Conservation (phyloP, 2,113 vertebrate genomes). For the Pantherophis guttatus region DNA sequence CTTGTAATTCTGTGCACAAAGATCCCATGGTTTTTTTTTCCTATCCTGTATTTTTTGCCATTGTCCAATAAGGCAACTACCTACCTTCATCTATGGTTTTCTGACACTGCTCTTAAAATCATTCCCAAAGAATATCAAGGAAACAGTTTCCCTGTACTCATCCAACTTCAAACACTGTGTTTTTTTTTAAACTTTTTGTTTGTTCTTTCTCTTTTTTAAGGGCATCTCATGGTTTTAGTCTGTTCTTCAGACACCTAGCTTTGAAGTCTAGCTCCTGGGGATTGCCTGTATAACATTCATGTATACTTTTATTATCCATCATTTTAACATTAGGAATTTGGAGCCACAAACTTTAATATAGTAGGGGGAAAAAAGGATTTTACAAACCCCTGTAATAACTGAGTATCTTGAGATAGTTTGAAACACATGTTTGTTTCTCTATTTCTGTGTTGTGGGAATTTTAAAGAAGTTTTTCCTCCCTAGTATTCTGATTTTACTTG, state of each 20-base stretch:
- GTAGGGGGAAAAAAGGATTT: not conserved
- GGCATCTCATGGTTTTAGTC: not conserved
- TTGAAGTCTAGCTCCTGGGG: not conserved
- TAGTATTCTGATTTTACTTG: constrained; percentile 9
- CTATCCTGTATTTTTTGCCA: not conserved
- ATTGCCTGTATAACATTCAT: not conserved
- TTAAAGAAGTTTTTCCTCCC: not conserved
- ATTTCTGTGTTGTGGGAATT: constrained; percentile 10
- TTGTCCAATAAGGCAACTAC: not conserved
- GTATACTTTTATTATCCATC: not conserved
- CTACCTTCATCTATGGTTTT: not conserved
- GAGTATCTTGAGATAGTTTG: not conserved
- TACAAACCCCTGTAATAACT: not conserved
- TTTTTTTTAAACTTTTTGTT: not conserved
- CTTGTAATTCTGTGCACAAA: not conserved
- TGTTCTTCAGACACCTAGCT: not conserved
- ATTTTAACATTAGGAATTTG: constrained; percentile 1
- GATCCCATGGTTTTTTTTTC: not conserved
- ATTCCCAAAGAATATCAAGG: not conserved
- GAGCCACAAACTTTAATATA: not conserved
- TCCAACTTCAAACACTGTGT: not conserved
- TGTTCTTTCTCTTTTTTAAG: not conserved
- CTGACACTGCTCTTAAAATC: not conserved
- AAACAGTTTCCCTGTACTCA: not conserved
- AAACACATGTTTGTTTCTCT: not conserved